Evolutionary conservation across 2,888 invertebrate species (phyloP), one percentile per base, ranked within the genome.

Genomic region (Phorcus lineatus): DNA sequence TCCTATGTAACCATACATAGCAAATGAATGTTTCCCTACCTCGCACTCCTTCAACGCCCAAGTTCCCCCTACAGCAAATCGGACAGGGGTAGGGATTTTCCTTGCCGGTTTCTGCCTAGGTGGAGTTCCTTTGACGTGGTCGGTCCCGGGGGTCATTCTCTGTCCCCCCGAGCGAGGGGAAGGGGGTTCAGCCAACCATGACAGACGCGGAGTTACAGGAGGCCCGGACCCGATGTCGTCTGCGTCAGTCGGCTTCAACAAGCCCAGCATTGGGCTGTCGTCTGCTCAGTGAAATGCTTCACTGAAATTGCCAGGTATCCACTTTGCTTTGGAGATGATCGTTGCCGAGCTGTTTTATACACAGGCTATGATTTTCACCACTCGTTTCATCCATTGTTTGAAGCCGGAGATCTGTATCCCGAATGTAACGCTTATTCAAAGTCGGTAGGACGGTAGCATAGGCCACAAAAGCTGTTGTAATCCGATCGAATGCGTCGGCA

Each of bases 11-110:
- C 1, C 11, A 57, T n/a, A 2, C 17, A n/a, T 67, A 31, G 7
- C 67, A 28, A 47, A 47, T 36, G 7, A 47, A 11, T 13, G 11
- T 11, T 47, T 3, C 31, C 85, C 55, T 80, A 88, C 88, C 85
- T 88, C 88, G 40, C 88, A 88, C 80, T 88, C 85, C 53, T 80
- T 81, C 17, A 88, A 66, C 1, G 88, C 88, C 83, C 86, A 85
- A 9, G 83, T 83, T 11, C 86, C 88, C 40, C 85, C 84, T 4
- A 88, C 80, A 16, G 80, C 81, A 11, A 81, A 79, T 54, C 81
- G 75, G 53, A 82, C 83, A 7, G 83, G 83, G 9, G 83, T 83
- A 1, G 81, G 74, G 36, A 80, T 80, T 52, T 83, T 82, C 16
- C 81, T 52, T n/a, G 70, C 31, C 0, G 28, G n/a, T 17, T 36